These are phyloP conservation scores for Gadus macrocephalus DNA, from an alignment of 2,113 vertebrate species.

Conservation along the genomic window DNA sequence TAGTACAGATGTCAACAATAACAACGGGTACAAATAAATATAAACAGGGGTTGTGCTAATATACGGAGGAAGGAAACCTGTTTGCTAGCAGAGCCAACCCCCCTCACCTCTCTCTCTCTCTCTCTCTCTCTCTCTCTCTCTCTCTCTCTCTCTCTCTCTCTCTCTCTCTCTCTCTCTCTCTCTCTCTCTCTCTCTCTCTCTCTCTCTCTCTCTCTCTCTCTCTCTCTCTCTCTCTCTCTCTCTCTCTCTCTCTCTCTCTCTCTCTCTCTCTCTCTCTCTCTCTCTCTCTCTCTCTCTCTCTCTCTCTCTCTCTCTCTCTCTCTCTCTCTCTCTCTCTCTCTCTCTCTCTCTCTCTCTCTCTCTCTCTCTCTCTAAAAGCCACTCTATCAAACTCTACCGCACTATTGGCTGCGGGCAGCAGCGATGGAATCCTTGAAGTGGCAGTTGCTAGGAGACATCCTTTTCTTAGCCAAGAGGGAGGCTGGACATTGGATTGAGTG, in stretches of 20 bases:
- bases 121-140: background rate
- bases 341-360: background rate
- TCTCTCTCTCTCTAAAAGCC: background rate
- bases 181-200: background rate
- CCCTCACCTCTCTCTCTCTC: background rate
- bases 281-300: background rate
- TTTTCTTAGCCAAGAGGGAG: conserved; percentile 15
- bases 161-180: background rate
- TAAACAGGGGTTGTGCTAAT: too few relatives aligned
- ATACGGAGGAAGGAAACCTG: background rate
- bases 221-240: background rate
- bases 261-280: background rate
- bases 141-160: background rate
- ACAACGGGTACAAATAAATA: too few relatives aligned
- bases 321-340: background rate
- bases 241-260: background rate
- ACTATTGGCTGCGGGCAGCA: background rate
- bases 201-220: background rate
- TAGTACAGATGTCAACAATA: too few relatives aligned
- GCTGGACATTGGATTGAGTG: conserved; percentile 9
- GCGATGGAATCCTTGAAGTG: conserved; percentile 29
- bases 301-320: background rate
- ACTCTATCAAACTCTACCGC: background rate
- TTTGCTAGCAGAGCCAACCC: background rate
- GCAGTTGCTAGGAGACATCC: conserved; percentile 53